phyloP scores from a whole-genome alignment of 2,888 invertebrate species.

The Acanthopleura granulata region DNA sequence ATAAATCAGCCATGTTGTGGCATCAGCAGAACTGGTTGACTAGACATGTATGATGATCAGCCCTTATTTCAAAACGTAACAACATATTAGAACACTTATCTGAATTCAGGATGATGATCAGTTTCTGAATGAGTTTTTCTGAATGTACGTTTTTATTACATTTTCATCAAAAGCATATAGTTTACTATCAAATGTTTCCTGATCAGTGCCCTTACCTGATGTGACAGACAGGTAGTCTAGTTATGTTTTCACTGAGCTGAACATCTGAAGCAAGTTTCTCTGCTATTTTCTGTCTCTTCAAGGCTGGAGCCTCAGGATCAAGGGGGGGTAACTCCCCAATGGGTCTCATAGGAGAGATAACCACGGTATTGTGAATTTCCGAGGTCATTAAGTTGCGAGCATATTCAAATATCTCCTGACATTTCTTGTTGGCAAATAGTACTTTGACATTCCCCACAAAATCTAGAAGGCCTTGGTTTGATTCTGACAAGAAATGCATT shows the following conservation, averaged over 20 bases:
- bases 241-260: constrained; percentile 59
- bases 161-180: too few species aligned
- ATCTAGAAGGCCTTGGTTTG: constrained; percentile 74
- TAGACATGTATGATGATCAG: too few species aligned
- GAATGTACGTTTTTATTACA: too few species aligned
- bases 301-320: constrained; percentile 46
- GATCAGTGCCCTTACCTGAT: constrained; percentile 71
- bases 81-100: too few species aligned
- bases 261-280: constrained; percentile 43
- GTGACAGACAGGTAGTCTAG: constrained; percentile 72
- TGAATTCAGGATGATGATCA: too few species aligned
- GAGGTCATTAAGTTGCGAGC: constrained; percentile 83
- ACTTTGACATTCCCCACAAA: constrained; percentile 82
- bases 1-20: too few species aligned
- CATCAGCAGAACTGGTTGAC: too few species aligned
- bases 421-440: constrained; percentile 83
- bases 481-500: constrained; percentile 63
- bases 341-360: constrained; percentile 47
- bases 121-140: too few species aligned
- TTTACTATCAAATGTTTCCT: too few species aligned
- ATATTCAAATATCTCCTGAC: constrained; percentile 78
- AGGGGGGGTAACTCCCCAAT: constrained; percentile 45
- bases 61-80: too few species aligned
- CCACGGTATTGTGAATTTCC: constrained; percentile 81
- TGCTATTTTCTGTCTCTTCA: constrained; percentile 43